These are phyloP conservation scores for Corydoras sp. DNA, from an alignment of 2,113 vertebrate genomes.

Conservation along the genomic window DNA sequence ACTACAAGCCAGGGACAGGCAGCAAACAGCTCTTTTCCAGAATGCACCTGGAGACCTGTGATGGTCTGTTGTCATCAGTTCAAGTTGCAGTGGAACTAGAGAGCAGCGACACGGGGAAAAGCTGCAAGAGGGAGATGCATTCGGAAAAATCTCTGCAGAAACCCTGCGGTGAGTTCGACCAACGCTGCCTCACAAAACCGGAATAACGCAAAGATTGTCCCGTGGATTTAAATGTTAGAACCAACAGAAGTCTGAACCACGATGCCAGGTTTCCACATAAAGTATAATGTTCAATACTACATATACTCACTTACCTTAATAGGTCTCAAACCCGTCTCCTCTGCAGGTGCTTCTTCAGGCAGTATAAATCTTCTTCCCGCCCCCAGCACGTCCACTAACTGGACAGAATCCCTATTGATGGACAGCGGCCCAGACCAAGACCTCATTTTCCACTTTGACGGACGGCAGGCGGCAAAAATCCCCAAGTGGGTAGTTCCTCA, in stretches of 20 bases:
- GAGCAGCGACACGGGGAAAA: conserved; percentile 69
- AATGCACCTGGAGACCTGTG: conserved; percentile 88
- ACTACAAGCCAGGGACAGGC: conserved; percentile 89
- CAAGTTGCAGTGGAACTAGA: conserved; percentile 76
- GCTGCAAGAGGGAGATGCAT: conserved; percentile 91
- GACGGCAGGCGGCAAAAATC: conserved; percentile 87
- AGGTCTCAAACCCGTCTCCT: conserved; percentile 10
- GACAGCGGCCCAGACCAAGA: conserved; percentile 79
- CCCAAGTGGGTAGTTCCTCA: conserved; percentile 88
- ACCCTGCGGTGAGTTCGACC: conserved; percentile 75
- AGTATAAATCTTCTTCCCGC: conserved; percentile 90
- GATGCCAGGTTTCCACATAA: no score
- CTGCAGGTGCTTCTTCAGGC: conserved; percentile 85
- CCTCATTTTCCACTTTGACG: conserved; percentile 92
- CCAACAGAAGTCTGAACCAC: no score
- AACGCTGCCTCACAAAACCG: background rate
- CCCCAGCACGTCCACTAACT: conserved; percentile 78
- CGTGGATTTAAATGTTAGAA: no score
- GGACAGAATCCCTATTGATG: conserved; percentile 83
- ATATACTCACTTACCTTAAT: no score
- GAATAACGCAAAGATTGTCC: no score
- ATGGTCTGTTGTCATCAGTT: conserved; percentile 81
- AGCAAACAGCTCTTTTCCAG: conserved; percentile 84
- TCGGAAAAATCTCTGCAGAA: conserved; percentile 92
- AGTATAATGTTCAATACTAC: no score